phyloP scores from a whole-genome alignment of 2,113 vertebrate genomes.

The Anguilla rostrata region DNA sequence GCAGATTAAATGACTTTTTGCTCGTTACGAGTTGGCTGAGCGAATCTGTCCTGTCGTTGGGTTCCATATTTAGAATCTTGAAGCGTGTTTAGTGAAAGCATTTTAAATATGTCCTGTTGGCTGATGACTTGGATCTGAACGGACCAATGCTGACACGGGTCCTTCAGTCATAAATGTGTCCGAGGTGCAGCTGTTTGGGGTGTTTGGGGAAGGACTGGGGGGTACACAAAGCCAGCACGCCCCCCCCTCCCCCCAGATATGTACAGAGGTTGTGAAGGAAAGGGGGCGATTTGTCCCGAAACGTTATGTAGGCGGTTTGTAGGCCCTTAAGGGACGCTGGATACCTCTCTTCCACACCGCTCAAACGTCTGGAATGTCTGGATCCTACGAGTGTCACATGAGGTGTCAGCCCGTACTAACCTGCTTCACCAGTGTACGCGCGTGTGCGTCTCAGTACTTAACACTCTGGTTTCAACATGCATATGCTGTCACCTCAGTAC shows the following conservation, averaged over 20 bases:
- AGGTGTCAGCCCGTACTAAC: no score
- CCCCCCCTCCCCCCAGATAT: not conserved
- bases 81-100: no score
- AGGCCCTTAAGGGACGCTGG: constrained; percentile 30
- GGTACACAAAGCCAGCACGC: not conserved
- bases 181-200: not conserved
- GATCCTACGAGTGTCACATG: not conserved
- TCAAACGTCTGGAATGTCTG: constrained; percentile 22
- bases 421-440: no score
- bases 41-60: no score
- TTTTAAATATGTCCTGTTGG: no score
- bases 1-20: no score
- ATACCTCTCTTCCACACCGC: constrained; percentile 35
- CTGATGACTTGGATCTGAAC: no score
- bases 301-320: not conserved
- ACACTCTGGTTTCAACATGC: no score
- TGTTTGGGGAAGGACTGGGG: not conserved
- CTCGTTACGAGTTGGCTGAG: no score
- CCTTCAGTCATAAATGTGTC: no score
- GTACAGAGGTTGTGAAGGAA: not conserved
- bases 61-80: constrained; percentile 23
- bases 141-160: constrained; percentile 32
- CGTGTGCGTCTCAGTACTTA: no score
- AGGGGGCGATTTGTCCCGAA: constrained; percentile 9
- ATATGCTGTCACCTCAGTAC: no score